Base-by-base conservation (phyloP, 2,797 vertebrate species). In the Protonibea diacanthus region DNA sequence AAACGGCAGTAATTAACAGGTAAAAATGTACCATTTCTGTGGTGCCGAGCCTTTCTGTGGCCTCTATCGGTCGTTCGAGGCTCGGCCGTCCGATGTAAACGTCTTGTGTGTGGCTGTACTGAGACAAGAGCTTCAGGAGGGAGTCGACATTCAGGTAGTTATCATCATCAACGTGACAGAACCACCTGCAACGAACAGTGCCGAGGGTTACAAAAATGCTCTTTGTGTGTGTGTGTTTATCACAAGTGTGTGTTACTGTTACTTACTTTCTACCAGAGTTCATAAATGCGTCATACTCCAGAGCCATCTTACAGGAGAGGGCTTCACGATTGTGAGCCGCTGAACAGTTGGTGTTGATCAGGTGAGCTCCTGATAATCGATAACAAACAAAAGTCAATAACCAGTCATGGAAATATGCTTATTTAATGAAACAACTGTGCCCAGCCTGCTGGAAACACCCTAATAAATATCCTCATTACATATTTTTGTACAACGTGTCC, bases 161-260 rank as follows among this genome's bases (percentile, higher is more conserved):
- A 86, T 99, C 98, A 4, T 99, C 98, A 0, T 99, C 98, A 48
- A 99, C 93, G 0, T 99, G 98, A 91, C 98, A 99, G 93, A 99
- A 99, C 98, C 98, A 99, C 84, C 98, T 99, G 86, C 8, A 74
- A 71, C 0, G 25, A 47, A 61, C 17, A 25, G 23, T 0, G 8
- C 51, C 0, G 10, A n/a, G 15, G 1, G 65, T 81, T n/a, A 76
- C 33, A 1, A 1, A 62, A 58, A 47, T 0, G 13, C 15, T n/a
- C 2, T 25, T 0, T 44, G 52, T 38, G 53, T 38, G 61, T 23
- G 25, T 9, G 33, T 23, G 27, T 33, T 44, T 14, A 59, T 27
- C 33, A 38, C 33, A 38, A 38, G 44, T 14, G 9, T 23, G 21
- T 9, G 33, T 27, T 10, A 17, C 1, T 8, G 6, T 0, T 20